Conservation (phyloP, 53 echinoderm and acorn worm species). For the Mesocentrotus franciscanus region DNA sequence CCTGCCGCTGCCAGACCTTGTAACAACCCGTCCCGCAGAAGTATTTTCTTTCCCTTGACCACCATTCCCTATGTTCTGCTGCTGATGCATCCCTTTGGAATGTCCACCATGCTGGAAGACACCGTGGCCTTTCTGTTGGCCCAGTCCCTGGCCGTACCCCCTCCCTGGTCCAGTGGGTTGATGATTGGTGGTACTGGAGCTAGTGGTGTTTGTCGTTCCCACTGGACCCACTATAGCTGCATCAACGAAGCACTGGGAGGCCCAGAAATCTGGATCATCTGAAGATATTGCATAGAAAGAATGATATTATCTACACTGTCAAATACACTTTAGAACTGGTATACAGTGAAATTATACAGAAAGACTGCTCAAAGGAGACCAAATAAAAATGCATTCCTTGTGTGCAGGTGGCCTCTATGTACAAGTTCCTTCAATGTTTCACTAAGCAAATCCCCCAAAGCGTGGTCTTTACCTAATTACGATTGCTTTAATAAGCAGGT, state of each 20-base stretch:
- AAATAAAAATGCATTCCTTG: too few relatives aligned
- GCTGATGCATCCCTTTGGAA: constrained; percentile 5
- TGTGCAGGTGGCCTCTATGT: too few relatives aligned
- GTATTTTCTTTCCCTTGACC: constrained; percentile 50
- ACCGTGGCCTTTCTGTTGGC: constrained; percentile 23
- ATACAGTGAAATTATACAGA: too few relatives aligned
- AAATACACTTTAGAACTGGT: not conserved
- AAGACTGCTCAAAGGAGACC: too few relatives aligned
- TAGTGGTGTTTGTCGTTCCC: not conserved
- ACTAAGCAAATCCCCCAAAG: too few relatives aligned
- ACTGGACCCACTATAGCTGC: not conserved
- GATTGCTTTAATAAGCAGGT: too few relatives aligned
- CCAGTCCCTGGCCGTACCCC: not conserved
- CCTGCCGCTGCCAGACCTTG: constrained; percentile 29
- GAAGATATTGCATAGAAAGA: not conserved
- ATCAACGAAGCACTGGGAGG: constrained; percentile 55
- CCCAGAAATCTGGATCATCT: constrained; percentile 96
- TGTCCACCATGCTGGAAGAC: constrained; percentile 55
- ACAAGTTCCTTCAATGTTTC: too few relatives aligned
- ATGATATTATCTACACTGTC: not conserved
- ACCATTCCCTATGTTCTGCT: not conserved
- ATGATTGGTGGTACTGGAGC: not conserved
- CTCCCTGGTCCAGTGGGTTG: constrained; percentile 21
- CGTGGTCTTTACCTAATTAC: too few relatives aligned
- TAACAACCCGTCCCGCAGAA: constrained; percentile 13